Percentiles rank a stretch among this genome's conserved stretches.
Conservation (phyloP, 2,113 vertebrate species). For the Percopsis transmontana region DNA sequence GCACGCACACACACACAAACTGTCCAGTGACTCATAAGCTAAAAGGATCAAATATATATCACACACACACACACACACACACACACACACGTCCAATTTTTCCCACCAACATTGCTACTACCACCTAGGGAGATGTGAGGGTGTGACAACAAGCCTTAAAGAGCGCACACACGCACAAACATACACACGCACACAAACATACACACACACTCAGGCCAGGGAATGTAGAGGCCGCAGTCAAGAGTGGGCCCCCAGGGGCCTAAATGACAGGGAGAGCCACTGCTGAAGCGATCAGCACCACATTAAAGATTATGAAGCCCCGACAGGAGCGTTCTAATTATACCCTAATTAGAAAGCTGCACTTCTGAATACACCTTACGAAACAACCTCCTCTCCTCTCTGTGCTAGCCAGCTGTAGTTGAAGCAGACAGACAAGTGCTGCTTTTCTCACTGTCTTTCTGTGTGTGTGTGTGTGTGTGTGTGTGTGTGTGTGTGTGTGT, state of each 20-base stretch:
- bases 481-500: constrained; percentile 2
- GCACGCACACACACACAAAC: constrained; percentile 29
- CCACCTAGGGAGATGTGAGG: constrained; percentile 70
- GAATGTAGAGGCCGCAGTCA: constrained; percentile 38
- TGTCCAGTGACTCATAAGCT: constrained; percentile 38
- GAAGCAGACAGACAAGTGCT: no score
- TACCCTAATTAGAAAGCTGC: constrained; percentile 37
- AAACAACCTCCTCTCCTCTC: not conserved
- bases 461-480: not conserved
- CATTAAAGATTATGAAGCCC: constrained; percentile 66
- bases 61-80: constrained; percentile 4
- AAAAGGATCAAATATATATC: constrained; percentile 24
- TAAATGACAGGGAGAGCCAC: constrained; percentile 66
- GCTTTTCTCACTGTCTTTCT: not conserved
- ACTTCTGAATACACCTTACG: constrained; percentile 1
- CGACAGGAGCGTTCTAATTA: constrained; percentile 51
- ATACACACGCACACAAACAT: constrained; percentile 5
- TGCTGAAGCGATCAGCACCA: constrained; percentile 34
- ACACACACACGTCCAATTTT: constrained; percentile 19
- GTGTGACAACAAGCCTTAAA: constrained; percentile 54
- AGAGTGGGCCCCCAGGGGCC: constrained; percentile 53
- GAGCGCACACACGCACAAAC: constrained; percentile 12
- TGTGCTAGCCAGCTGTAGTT: no score
- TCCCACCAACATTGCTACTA: constrained; percentile 38
- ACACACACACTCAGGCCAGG: constrained; percentile 35